phyloP scores from a whole-genome alignment of 2,113 vertebrate genomes.

The Hirundichthys speculiger region DNA sequence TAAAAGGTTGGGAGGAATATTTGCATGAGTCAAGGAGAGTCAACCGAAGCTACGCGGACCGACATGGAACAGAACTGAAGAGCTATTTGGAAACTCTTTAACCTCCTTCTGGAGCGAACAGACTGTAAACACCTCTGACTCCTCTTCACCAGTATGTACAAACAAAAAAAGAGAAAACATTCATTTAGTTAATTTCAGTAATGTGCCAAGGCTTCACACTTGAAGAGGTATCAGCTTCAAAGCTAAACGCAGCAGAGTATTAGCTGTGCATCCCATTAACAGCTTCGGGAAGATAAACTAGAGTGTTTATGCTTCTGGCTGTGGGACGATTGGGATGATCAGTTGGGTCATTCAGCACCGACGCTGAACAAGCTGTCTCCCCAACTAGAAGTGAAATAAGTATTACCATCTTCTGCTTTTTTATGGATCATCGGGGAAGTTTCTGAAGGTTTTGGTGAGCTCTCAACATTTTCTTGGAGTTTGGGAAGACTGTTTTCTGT shows the following conservation, averaged over 20 bases:
- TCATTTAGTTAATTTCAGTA: slow-evolving; percentile 5
- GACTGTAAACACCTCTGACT: slow-evolving; percentile 3
- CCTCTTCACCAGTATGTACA: slow-evolving; percentile 7
- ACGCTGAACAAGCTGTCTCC: not conserved
- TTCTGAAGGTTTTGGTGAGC: not conserved
- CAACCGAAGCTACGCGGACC: slow-evolving; percentile 32
- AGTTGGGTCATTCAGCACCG: not conserved
- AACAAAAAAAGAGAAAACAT: slow-evolving; percentile 8
- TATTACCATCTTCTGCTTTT: not conserved
- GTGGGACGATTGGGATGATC: too few relatives aligned
- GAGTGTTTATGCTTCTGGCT: not conserved
- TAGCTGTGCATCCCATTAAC: not conserved
- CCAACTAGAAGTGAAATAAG: not conserved
- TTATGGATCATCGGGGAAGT: not conserved
- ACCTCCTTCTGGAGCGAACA: slow-evolving; percentile 4
- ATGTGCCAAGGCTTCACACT: slow-evolving; percentile 1
- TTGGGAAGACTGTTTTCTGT: too few relatives aligned
- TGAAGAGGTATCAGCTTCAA: slow-evolving; percentile 10
- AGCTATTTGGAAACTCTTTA: slow-evolving; percentile 23
- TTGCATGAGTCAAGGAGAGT: slow-evolving; percentile 41
- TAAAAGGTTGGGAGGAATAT: slow-evolving; percentile 51
- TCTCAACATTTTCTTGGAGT: too few relatives aligned
- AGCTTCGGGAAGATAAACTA: not conserved
- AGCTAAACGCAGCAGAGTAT: slow-evolving; percentile 9
- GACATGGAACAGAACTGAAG: not conserved